Percentiles rank a stretch among this genome's conserved stretches.
phyloP scores from a whole-genome alignment of 1,140 invertebrate genomes.

The Drosophila grimshawi region DNA sequence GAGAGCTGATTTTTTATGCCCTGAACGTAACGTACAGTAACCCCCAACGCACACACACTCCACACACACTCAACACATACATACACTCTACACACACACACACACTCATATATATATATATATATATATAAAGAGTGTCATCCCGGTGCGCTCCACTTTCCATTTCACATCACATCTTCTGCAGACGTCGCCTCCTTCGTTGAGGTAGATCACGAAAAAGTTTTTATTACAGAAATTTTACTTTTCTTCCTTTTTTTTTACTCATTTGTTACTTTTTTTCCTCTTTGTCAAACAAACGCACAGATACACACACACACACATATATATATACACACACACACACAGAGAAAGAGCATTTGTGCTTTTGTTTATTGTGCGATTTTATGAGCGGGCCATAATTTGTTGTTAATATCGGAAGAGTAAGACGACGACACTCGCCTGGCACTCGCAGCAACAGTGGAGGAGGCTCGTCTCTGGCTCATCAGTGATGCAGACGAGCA shows the following conservation, averaged over 20 bases:
- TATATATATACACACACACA: neutral
- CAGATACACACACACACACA: neutral
- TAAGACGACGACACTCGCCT: slow-evolving; percentile 48
- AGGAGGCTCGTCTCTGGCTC: slow-evolving; percentile 64
- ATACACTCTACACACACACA: neutral
- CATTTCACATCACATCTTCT: slow-evolving; percentile 55
- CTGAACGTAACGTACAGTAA: slow-evolving; percentile 50
- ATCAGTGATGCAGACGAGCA: slow-evolving; percentile 82
- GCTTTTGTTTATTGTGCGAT: slow-evolving; percentile 78
- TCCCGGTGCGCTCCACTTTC: slow-evolving; percentile 55
- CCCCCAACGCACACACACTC: slow-evolving; percentile 34
- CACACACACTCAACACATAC: neutral
- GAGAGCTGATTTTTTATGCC: slow-evolving; percentile 80
- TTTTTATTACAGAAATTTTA: slow-evolving; percentile 78
- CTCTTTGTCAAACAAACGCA: slow-evolving; percentile 18
- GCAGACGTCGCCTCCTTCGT: slow-evolving; percentile 50
- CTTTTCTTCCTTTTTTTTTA: slow-evolving; percentile 30
- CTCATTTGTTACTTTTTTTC: slow-evolving; percentile 68
- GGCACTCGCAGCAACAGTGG: neutral
- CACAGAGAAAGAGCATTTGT: slow-evolving; percentile 7
- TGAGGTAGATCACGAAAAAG: slow-evolving; percentile 81
- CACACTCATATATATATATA: neutral
- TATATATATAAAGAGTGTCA: slow-evolving; percentile 27
- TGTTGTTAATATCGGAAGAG: slow-evolving; percentile 76
- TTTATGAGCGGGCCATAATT: slow-evolving; percentile 80